These are phyloP conservation scores for Sphaerophoria taeniata DNA, from an alignment of 2,888 invertebrate species.

Conservation along the genomic window DNA sequence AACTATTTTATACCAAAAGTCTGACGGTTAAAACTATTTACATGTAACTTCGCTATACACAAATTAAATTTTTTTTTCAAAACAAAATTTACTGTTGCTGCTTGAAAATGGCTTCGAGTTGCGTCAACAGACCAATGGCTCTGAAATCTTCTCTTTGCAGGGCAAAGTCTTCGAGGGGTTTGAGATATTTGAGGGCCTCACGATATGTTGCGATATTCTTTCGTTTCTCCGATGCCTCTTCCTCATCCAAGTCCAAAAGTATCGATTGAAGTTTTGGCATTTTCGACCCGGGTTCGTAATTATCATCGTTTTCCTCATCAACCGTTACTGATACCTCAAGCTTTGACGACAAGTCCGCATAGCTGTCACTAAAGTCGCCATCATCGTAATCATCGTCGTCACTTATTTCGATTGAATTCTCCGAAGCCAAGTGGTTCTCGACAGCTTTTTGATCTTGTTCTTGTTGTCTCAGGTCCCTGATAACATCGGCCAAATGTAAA, in stretches of 20 bases:
- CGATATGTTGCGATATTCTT: conserved; percentile 77
- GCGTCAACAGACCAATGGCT: conserved; percentile 80
- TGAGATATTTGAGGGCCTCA: conserved; percentile 80
- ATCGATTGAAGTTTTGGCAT: conserved; percentile 65
- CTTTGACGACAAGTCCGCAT: conserved; percentile 58
- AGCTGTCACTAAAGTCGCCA: conserved; percentile 62
- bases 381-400: conserved; percentile 79
- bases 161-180: conserved; percentile 80
- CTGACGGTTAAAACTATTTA: conserved; percentile 11
- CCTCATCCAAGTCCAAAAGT: conserved; percentile 54
- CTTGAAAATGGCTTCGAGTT: conserved; percentile 78
- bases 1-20: conserved; percentile 22
- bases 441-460: conserved; percentile 74
- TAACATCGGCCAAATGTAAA: conserved; percentile 80
- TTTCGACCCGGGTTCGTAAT: conserved; percentile 46
- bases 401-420: conserved; percentile 67
- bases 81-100: conserved; percentile 28
- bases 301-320: conserved; percentile 56
- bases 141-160: conserved; percentile 80
- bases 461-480: conserved; percentile 79
- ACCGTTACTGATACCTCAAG: conserved; percentile 67
- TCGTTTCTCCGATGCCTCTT: conserved; percentile 32
- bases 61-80: neutral
- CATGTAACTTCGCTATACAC: conserved; percentile 14
- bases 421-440: neutral